A percentile compares a stretch with the other conserved stretches of the same genome.
Evolutionary conservation across 2,888 invertebrate species (phyloP).

Genomic region (Sisyra nigra): DNA sequence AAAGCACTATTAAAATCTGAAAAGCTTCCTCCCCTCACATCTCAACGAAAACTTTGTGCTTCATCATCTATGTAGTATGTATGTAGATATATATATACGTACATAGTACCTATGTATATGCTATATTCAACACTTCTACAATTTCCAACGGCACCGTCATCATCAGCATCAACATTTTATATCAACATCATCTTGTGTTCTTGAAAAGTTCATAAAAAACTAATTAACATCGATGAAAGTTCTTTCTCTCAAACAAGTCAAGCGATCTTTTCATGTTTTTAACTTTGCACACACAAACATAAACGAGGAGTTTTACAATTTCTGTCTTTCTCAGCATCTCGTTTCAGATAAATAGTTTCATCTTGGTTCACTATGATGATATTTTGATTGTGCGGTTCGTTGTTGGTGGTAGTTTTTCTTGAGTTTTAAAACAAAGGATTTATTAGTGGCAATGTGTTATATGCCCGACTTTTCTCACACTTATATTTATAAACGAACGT

Average conservation of each 20-base stretch:
- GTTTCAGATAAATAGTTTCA: too few relatives aligned
- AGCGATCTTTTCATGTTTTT: constrained; percentile 8
- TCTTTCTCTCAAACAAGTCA: constrained; percentile 4
- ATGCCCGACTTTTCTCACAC: too few relatives aligned
- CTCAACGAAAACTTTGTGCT: constrained; percentile 12
- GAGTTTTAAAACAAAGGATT: too few relatives aligned
- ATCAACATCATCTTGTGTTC: constrained; percentile 1
- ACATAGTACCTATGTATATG: not conserved
- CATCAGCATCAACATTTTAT: constrained; percentile 1
- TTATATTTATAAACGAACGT: too few relatives aligned
- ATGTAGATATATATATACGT: constrained; percentile 2
- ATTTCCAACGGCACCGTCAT: not conserved
- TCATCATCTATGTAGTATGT: constrained; percentile 7
- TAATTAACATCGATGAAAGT: constrained; percentile 9
- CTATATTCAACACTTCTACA: not conserved
- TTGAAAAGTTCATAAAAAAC: constrained; percentile 10
- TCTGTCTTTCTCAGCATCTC: too few relatives aligned
- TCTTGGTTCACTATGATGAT: too few relatives aligned
- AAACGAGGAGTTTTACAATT: too few relatives aligned
- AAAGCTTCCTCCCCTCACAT: constrained; percentile 13
- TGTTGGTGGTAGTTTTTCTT: too few relatives aligned
- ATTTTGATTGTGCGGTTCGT: too few relatives aligned
- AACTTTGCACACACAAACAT: constrained; percentile 5
- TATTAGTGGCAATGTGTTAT: too few relatives aligned
- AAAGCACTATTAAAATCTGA: constrained; percentile 17